Evolutionary conservation across 2,888 invertebrate species (phyloP), one percentile per base, ranked within the genome.

Genomic region (Epirrhoe alternata): DNA sequence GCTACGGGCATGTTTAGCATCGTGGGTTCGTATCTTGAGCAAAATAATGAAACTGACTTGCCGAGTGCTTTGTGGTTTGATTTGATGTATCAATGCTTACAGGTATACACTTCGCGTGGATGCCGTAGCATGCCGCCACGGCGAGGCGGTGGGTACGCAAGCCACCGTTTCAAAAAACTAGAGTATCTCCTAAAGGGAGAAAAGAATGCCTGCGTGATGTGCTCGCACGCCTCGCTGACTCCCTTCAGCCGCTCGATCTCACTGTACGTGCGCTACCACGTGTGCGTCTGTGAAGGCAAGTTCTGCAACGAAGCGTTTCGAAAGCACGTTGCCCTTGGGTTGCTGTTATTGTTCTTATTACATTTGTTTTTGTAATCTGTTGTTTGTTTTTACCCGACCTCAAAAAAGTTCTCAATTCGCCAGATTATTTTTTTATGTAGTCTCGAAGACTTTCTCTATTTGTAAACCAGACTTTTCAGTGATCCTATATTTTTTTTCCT

Each of bases 201-300:
- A 51, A 59, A 65, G 50, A 69, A 78, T 7, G 72, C 54, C 4
- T 77, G 77, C 57, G 62, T 77, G 3, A 55, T 66, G 38, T 77
- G 77, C 17, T 78, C 78, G 1, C 61, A 73, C 53, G 78, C 77
- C 0, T 71, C 73, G 3, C 69, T 79, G n/a, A 76, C 76, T n/a
- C 76, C 77, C 0, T 78, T 78, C 70, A 67, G 70, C 30, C 67
- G 74, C 6, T 55, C 64, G 6, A 60, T 77, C 51, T 77, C 76
- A 0, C 71, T 78, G 1, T 79, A 71, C 62, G 76, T 74, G 10
- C 68, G 79, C 0, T 78, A 76, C 68, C 76, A 77, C 67, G 77
- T 79, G 7, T 79, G 79, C 56, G 75, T 79, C 6, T 79, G 77
- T 38, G 14, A 33, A n/a, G 65, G 56, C 0, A 59, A 57, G 14